Conservation (phyloP, 2,113 vertebrate genomes). For the Quiscalus mexicanus region DNA sequence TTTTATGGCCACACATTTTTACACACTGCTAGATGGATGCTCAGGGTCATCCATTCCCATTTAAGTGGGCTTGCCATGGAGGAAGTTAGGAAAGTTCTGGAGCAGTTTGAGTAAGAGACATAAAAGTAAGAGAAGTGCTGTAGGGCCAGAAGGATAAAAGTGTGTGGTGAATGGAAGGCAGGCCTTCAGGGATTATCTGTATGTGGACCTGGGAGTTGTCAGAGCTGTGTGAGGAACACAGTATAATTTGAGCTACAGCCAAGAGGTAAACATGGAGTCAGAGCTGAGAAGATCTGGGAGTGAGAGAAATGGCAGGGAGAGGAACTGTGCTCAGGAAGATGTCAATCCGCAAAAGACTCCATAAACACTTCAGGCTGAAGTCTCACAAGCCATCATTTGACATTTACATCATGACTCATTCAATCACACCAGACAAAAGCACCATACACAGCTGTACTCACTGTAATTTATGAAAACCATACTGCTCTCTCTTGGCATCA, state of each 20-base stretch:
- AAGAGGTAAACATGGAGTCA: neutral
- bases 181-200: neutral
- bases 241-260: neutral
- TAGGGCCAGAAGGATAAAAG: neutral
- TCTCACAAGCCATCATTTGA: neutral
- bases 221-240: neutral
- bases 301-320: neutral
- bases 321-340: neutral
- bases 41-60: neutral
- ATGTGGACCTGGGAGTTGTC: neutral
- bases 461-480: conserved; percentile 15
- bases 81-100: neutral
- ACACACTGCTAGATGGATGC: neutral
- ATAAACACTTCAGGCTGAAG: neutral
- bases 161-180: neutral
- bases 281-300: neutral
- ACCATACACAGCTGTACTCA: neutral
- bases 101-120: neutral
- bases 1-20: neutral
- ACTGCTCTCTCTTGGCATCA: neutral
- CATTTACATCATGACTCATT: neutral
- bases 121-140: neutral
- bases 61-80: neutral
- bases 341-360: neutral
- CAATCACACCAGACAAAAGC: neutral